phyloP scores from a whole-genome alignment of 2,797 vertebrate species.

The Pseudomugil gertrudae region DNA sequence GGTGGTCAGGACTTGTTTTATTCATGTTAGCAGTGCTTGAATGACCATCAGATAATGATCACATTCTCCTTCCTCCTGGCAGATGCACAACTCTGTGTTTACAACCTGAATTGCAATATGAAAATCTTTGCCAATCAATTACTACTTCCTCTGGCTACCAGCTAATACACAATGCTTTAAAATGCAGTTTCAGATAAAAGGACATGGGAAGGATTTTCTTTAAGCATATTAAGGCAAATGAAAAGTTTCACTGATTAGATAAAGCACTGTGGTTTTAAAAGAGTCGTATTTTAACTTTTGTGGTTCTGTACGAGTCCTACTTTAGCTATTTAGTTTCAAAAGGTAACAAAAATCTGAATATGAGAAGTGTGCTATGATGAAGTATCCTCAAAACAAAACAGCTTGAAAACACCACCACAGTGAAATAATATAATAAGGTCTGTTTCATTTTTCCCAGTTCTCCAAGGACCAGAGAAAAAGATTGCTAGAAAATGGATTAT shows the following conservation, averaged over 20 bases:
- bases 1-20: constrained; percentile 71
- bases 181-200: constrained; percentile 48
- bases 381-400: constrained; percentile 77
- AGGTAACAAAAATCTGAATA: constrained; percentile 70
- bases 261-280: constrained; percentile 34
- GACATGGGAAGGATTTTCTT: constrained; percentile 35
- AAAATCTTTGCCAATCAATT: constrained; percentile 73
- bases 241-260: constrained; percentile 48
- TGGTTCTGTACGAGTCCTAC: constrained; percentile 47
- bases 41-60: constrained; percentile 77
- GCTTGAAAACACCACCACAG: constrained; percentile 74
- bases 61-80: constrained; percentile 82
- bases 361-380: constrained; percentile 68
- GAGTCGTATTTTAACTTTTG: constrained; percentile 61
- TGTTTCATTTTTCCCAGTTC: constrained; percentile 76
- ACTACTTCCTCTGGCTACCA: constrained; percentile 64
- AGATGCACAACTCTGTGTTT: constrained; percentile 67
- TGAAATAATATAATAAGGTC: constrained; percentile 82
- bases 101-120: constrained; percentile 77
- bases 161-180: constrained; percentile 55
- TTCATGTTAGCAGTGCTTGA: constrained; percentile 65
- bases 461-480: constrained; percentile 74
- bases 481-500: constrained; percentile 84
- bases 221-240: constrained; percentile 46
- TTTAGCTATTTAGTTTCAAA: constrained; percentile 69